Evolutionary conservation across 2,888 invertebrate species (phyloP), one percentile per base, ranked within the genome.

Genomic region (Melanophora roralis): DNA sequence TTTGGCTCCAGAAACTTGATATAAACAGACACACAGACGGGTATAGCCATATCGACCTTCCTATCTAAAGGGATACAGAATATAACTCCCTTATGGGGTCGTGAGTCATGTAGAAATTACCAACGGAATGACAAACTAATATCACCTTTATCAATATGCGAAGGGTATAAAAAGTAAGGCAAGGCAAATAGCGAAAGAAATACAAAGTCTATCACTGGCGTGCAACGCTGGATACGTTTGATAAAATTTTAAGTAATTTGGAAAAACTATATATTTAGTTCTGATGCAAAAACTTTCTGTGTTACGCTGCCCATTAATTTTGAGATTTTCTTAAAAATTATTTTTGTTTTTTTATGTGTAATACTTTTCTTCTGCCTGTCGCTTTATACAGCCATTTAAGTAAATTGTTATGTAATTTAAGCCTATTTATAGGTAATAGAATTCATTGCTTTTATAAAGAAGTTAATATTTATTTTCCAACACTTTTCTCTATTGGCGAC

Each of bases 401-500:
- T 27, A 60, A 75, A 75, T 76, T 57, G 67, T 76, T 78, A 72
- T 74, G 82, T 77, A 82, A 83, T 81, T 79, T 79, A 65, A 78
- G 57, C 21, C 38, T 78, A 81, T 79, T 82, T 81, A 81, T 65
- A 74, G 78, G 59, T 77, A 78, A 71, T 76, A 34, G 34, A 72
- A 67, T 75, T 67, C 74, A 77, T 80, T 67, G 49, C 60, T 62
- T 27, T 49, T 32, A 53, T 14, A 14, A 45, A 19, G 21, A 64
- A 38, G 38, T 9, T 53, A 74, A 27, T 16, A 27, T 6, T 27
- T 27, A 27, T 27, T 27, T 36, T 49, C 23, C 34, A 19, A 27
- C 27, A 27, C 27, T 5, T 27, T 6, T 40, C 49, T 45, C 57
- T 47, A 62, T 59, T 65, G 40, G 65, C 36, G 60, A 62, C 62